Evolutionary conservation across 2,797 vertebrate species (phyloP).

Genomic region (Lacerta bilineata): DNA sequence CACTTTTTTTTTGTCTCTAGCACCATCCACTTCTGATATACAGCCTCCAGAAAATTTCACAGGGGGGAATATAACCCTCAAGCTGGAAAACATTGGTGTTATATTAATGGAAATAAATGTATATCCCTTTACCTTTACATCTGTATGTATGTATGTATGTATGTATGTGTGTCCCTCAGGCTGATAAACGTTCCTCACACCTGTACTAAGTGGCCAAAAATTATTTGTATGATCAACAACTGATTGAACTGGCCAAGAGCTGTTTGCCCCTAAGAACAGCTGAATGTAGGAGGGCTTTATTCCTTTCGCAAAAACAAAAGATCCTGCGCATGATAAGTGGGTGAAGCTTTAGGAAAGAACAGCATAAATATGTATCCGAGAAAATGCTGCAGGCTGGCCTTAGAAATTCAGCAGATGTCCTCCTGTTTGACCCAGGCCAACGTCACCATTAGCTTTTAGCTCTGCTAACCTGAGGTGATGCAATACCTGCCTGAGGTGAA

Average conservation of each 20-base stretch:
- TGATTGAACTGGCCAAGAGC: constrained; percentile 38
- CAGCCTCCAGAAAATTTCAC: no score
- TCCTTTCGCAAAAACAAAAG: constrained; percentile 47
- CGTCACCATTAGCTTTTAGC: neutral
- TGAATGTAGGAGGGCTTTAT: neutral
- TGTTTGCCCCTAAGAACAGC: constrained; percentile 3
- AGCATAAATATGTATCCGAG: neutral
- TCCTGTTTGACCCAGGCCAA: neutral
- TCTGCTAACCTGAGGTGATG: neutral
- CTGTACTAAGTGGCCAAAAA: neutral
- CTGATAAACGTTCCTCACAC: no score
- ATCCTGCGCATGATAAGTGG: neutral
- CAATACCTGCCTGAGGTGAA: neutral
- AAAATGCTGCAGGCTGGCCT: neutral
- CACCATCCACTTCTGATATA: no score
- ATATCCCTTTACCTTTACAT: no score
- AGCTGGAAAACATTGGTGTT: no score
- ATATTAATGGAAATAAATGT: no score
- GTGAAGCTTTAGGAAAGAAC: neutral
- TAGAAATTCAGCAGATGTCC: neutral
- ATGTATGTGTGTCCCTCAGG: no score
- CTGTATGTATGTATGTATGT: no score
- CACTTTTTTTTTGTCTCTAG: no score
- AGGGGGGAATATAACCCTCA: no score
- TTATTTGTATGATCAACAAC: constrained; percentile 42